These are phyloP conservation scores for Aplysia californica DNA, from an alignment of 1,140 invertebrate species.

Conservation along the genomic window DNA sequence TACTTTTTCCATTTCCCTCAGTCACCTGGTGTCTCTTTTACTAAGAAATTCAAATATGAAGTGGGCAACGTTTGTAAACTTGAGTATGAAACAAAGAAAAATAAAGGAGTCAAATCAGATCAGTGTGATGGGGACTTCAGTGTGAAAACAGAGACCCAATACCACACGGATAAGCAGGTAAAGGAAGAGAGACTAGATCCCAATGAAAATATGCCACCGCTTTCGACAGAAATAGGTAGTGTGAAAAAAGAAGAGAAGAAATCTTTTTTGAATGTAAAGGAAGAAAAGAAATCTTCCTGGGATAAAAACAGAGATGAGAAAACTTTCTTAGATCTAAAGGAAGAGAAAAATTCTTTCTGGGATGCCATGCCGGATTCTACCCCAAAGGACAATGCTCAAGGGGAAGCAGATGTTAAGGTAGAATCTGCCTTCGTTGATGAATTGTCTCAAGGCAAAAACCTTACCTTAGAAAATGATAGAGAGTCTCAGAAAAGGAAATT, in stretches of 20 bases:
- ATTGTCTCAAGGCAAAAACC: not conserved
- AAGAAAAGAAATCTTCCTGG: not conserved
- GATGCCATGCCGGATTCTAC: not conserved
- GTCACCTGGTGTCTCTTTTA: not conserved
- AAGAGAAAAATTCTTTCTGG: too few relatives aligned
- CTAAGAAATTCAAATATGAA: not conserved
- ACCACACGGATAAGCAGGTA: too few relatives aligned
- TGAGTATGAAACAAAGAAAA: not conserved
- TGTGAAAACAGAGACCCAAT: too few relatives aligned
- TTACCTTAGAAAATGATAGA: too few relatives aligned
- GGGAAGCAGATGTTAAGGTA: not conserved
- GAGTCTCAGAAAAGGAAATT: not conserved
- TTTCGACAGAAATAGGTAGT: not conserved
- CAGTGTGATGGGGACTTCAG: too few relatives aligned
- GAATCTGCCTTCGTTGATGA: not conserved
- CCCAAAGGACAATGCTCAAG: not conserved
- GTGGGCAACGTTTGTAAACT: too few relatives aligned
- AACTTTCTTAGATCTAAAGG: not conserved
- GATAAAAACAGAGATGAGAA: not conserved
- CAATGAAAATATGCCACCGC: not conserved
- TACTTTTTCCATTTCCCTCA: slow-evolving; percentile 80
- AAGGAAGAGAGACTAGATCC: too few relatives aligned
- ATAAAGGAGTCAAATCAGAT: too few relatives aligned
- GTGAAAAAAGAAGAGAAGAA: not conserved
- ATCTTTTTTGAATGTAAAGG: not conserved